Percentiles rank a stretch among this genome's conserved stretches.
Evolutionary conservation across 1,140 invertebrate genomes (phyloP).

Genomic region (Steinernema feltiae): DNA sequence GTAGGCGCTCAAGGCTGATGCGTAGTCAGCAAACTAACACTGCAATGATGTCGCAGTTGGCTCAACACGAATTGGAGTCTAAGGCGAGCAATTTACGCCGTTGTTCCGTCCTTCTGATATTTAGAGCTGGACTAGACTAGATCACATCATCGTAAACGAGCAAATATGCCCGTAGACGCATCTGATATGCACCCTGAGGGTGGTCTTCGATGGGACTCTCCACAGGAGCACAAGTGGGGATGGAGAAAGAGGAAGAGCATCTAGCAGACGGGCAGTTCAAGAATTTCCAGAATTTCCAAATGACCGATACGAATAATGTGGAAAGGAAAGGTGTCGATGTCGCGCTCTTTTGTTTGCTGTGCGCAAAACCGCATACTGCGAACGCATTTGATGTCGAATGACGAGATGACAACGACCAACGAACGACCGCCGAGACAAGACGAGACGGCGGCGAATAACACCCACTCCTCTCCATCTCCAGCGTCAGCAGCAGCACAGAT

Average conservation of each 20-base stretch:
- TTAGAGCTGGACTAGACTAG: neutral
- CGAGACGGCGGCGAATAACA: conserved; percentile 11
- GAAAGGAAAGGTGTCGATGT: conserved; percentile 13
- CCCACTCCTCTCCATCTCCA: conserved; percentile 6
- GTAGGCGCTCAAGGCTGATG: too few relatives aligned
- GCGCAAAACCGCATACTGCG: conserved; percentile 11
- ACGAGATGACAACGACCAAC: conserved; percentile 11
- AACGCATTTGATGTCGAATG: conserved; percentile 13
- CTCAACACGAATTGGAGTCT: neutral
- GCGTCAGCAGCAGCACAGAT: conserved; percentile 9
- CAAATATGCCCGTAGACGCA: too few relatives aligned
- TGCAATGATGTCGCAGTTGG: too few relatives aligned
- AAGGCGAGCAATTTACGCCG: conserved; percentile 5
- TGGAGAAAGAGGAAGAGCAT: neutral
- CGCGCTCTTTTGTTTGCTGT: conserved; percentile 8
- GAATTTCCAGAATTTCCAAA: too few relatives aligned
- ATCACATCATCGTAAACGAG: too few relatives aligned
- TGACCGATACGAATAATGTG: too few relatives aligned
- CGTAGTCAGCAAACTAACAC: too few relatives aligned
- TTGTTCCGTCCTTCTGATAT: neutral
- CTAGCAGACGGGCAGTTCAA: too few relatives aligned
- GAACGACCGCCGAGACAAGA: conserved; percentile 2
- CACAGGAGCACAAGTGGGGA: too few relatives aligned
- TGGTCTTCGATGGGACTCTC: neutral
- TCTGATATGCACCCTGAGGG: conserved; percentile 10